phyloP scores from a whole-genome alignment of 1,140 invertebrate genomes.

The Phortica variegata region DNA sequence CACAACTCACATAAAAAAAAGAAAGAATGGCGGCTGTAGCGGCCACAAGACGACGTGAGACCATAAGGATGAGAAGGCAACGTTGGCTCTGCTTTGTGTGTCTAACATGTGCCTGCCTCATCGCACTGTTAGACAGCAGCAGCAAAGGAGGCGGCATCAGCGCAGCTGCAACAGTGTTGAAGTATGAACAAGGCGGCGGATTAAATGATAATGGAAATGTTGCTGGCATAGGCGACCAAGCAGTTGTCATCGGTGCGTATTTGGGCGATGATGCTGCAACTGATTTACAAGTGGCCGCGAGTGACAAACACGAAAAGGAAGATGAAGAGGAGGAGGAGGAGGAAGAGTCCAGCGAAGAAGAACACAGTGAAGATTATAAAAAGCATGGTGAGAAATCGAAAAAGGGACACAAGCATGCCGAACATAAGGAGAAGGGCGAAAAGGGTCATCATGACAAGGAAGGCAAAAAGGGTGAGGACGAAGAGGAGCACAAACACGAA shows the following conservation, averaged over 20 bases:
- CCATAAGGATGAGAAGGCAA: no score
- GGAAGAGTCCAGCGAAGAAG: constrained; percentile 62
- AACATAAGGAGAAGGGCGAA: constrained; percentile 57
- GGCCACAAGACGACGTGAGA: no score
- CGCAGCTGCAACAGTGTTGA: constrained; percentile 6
- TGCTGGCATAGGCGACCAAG: constrained; percentile 15
- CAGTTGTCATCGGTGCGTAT: constrained; percentile 16
- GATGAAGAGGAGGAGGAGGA: constrained; percentile 49
- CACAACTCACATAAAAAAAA: no score
- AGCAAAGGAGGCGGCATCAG: no score
- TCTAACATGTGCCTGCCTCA: no score
- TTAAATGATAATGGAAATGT: constrained; percentile 10
- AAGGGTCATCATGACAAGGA: constrained; percentile 73
- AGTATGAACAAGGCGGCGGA: constrained; percentile 7
- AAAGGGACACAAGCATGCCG: constrained; percentile 46
- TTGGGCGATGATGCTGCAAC: constrained; percentile 16
- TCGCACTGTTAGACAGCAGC: no score
- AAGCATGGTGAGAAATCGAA: constrained; percentile 63
- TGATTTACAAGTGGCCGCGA: constrained; percentile 49
- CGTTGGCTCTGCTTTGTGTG: no score
- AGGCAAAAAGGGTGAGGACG: constrained; percentile 69
- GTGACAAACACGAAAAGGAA: constrained; percentile 39
- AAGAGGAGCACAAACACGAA: constrained; percentile 72
- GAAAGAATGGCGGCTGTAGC: no score
- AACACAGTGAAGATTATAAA: constrained; percentile 62